Evolutionary conservation across 2,797 vertebrate genomes (phyloP), one percentile per base, ranked within the genome.

Genomic region (Otus scops): DNA sequence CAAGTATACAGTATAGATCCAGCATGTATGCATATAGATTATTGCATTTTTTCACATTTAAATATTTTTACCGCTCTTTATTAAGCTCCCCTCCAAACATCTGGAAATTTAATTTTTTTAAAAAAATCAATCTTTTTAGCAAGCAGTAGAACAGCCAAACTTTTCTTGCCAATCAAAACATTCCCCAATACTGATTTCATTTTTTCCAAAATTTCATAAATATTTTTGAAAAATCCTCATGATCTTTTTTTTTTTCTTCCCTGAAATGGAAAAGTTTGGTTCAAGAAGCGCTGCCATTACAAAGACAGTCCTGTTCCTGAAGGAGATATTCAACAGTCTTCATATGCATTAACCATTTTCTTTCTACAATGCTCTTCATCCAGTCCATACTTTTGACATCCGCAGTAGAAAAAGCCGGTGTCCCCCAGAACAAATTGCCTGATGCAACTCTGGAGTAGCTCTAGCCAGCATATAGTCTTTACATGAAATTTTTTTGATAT

Each of bases 131-230:
- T 2, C 26, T 41, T 96, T 92, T 93, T 69, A 92, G 74, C 16
- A 94, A 93, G 51, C 1, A 0, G 30, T 28, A 77, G 51, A 73
- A 74, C 26, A 88, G 61, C 28, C 47, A 80, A 82, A 89, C 17
- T 7, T 23, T 61, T 87, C 70, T 85, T 80, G 60, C 64, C 68
- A 79, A 87, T 59, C 67, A 77, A 92, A 91, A 86, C 5, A 9
- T 83, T 83, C 53, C 48, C 39, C 91, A 89, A 83, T 26, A 92
- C 39, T 88, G 48, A 85, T 91, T 79, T 81, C 7, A 61, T 30
- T 86, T 77, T 88, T 83, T 56, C 64, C 34, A 87, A 85, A 95
- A 91, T 88, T 90, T 84, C 76, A 60, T 38, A 75, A 67, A 51
- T 94, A 43, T 87, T 82, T 93, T 81, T 61, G 6, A 2, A 11